phyloP scores from a whole-genome alignment of 2,113 vertebrate genomes.

The Empidonax alnorum region DNA sequence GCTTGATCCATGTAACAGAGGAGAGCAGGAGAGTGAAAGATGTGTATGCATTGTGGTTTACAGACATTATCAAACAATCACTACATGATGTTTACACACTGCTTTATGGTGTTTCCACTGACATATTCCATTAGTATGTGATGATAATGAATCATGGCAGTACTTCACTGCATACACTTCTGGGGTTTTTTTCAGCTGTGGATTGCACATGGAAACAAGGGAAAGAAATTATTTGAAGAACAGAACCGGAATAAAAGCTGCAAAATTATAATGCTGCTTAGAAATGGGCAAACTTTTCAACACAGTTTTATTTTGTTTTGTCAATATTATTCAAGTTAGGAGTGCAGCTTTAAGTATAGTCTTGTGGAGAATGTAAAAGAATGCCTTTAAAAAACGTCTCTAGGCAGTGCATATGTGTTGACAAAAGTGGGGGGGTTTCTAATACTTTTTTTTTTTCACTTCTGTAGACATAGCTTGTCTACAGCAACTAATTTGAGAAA shows the following conservation, averaged over 20 bases:
- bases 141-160: background rate
- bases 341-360: background rate
- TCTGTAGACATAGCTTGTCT: conserved; percentile 7
- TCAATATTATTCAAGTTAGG: background rate
- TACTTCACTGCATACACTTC: background rate
- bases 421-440: fast-evolving
- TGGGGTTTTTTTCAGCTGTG: background rate
- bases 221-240: background rate
- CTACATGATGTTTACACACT: background rate
- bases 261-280: background rate
- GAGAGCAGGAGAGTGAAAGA: background rate
- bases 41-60: background rate
- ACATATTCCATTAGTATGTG: background rate
- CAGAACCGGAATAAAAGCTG: background rate
- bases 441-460: background rate
- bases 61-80: background rate
- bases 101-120: conserved; percentile 5
- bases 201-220: background rate
- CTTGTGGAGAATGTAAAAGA: background rate
- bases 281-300: background rate
- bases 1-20: background rate
- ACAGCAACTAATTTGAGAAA: conserved; percentile 4
- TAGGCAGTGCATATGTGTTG: background rate
- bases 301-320: conserved; percentile 2
- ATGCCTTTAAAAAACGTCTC: background rate